These are phyloP conservation scores for Halcyon malimbica DNA, from an alignment of 2,113 vertebrate genomes.

Conservation along the genomic window DNA sequence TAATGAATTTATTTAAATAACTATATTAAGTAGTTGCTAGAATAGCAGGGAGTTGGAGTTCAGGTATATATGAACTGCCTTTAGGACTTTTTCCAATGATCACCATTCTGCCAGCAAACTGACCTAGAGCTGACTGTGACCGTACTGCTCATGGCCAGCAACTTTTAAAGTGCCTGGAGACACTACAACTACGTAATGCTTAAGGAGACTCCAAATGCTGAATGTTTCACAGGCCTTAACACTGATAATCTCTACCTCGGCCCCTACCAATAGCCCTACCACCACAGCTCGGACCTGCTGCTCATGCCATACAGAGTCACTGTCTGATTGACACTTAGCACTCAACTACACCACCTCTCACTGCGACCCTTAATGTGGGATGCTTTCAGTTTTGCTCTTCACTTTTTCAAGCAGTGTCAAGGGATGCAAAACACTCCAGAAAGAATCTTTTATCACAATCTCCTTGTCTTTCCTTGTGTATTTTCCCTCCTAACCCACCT, in stretches of 20 bases:
- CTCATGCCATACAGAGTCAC: background rate
- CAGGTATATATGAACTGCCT: background rate
- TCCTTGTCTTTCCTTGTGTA: background rate
- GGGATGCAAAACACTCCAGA: background rate
- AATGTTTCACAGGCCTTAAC: background rate
- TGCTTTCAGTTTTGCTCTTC: background rate
- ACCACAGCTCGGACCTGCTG: background rate
- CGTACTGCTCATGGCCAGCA: background rate
- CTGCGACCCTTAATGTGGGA: background rate
- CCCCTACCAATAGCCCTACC: too few relatives aligned
- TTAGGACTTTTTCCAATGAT: background rate
- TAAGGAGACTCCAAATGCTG: background rate
- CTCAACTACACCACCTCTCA: accelerated
- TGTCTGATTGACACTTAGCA: background rate
- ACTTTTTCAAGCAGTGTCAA: background rate
- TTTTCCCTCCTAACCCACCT: background rate
- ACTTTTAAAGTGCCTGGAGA: background rate
- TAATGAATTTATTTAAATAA: background rate
- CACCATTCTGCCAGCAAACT: accelerated
- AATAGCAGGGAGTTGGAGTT: background rate
- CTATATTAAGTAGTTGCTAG: background rate
- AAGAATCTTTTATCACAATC: background rate
- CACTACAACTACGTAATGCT: accelerated
- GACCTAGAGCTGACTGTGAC: background rate
- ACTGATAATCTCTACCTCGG: background rate